Evolutionary conservation across 2,888 invertebrate species (phyloP), one percentile per base, ranked within the genome.

Genomic region (Mycalesis mineus): DNA sequence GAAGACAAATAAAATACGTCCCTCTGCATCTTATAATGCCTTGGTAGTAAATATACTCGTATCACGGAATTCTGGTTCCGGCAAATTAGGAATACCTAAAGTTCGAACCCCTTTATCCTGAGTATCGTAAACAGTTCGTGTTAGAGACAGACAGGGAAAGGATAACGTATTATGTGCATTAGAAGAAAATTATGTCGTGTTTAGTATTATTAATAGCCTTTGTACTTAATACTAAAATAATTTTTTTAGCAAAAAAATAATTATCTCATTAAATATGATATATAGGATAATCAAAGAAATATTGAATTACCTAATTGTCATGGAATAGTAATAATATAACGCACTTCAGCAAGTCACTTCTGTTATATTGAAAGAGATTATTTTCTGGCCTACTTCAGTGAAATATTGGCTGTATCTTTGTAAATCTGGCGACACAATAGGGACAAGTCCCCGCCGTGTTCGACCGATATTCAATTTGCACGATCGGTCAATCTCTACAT

Each of bases 381-480:
- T 74, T 77, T 74, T 71, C 70, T 72, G 72, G 68, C 69, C 63
- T 66, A 73, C 7, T 36, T 11, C 11, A 36, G 68, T 78, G 77
- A 84, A 79, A 82, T 82, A 84, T 84, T 82, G 78, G 73, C 71
- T 71, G 73, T 75, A 74, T 77, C 74, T 80, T n/a, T 77, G 78
- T 80, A 84, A 78, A 77, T 78, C 72, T 68, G 63, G 60, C 67
- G 65, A 75, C 71, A 84, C 85, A 86, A 87, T 81, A 67, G 77
- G 68, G 68, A 73, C 75, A 76, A 75, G 77, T 78, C 60, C 75
- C 73, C 70, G 69, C 69, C 75, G 73, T 81, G 80, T 81, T 76
- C 80, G 74, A 74, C 75, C 78, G 79, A 80, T 80, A 81, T 85
- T 85, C 85, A 87, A 87, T 87, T 87, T 85, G 82, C 78, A 74